These are phyloP conservation scores for Addax nasomaculatus DNA, from an alignment of 2,113 vertebrate genomes.

Conservation along the genomic window DNA sequence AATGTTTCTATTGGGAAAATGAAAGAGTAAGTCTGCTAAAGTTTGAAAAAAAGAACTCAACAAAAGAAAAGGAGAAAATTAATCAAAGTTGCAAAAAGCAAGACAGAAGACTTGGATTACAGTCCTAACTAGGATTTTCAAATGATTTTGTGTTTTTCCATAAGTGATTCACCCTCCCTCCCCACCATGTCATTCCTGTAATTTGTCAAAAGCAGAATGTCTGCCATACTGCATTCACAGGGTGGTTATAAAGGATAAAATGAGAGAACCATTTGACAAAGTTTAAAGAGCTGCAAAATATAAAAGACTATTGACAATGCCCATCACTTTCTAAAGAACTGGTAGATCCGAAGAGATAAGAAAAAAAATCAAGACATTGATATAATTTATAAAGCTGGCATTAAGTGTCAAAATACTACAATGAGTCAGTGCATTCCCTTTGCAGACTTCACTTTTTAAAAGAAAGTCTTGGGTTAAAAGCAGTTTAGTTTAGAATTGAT, in stretches of 20 bases:
- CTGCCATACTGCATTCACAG: background rate
- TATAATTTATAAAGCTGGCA: background rate
- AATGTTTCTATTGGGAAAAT: background rate
- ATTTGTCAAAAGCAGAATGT: background rate
- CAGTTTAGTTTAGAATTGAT: conserved; percentile 4
- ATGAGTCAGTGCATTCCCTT: background rate
- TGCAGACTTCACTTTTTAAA: conserved; percentile 19
- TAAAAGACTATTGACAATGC: background rate
- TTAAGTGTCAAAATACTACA: conserved; percentile 35
- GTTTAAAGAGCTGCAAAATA: conserved; percentile 20
- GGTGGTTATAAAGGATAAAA: background rate
- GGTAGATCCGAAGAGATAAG: background rate
- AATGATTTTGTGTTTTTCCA: background rate
- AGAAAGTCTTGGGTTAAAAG: conserved; percentile 1
- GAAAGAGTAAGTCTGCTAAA: background rate
- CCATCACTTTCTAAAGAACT: background rate
- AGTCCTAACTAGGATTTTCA: background rate
- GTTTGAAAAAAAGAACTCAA: background rate
- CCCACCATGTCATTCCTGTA: background rate
- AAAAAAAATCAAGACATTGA: background rate
- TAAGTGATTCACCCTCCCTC: background rate
- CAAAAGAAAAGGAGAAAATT: background rate
- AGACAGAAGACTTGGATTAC: background rate
- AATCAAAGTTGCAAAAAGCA: background rate
- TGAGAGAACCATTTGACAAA: background rate